These are phyloP conservation scores for Crotalus viridis DNA, from an alignment of 2,113 vertebrate species.

Conservation along the genomic window DNA sequence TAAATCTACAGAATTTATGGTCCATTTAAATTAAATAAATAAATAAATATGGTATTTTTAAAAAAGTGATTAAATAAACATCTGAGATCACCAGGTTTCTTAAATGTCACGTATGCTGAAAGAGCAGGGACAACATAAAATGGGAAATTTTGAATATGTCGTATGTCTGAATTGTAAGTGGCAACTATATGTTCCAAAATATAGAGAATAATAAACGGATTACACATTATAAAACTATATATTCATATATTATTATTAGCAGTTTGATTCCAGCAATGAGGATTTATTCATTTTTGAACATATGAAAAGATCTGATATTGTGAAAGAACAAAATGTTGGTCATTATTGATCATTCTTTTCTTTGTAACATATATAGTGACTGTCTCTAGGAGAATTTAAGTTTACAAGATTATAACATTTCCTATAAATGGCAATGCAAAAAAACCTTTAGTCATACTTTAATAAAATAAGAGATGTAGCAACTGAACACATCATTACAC, in stretches of 20 bases:
- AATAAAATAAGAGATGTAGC: slow-evolving; percentile 71
- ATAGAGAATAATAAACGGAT: slow-evolving; percentile 35
- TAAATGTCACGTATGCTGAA: slow-evolving; percentile 53
- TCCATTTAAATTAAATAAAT: background rate
- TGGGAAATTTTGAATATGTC: background rate
- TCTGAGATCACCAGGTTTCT: slow-evolving; percentile 43
- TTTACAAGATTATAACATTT: slow-evolving; percentile 78
- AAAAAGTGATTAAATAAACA: slow-evolving; percentile 39
- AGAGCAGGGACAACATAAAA: slow-evolving; percentile 41
- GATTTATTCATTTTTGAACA: slow-evolving; percentile 33
- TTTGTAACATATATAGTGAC: slow-evolving; percentile 42
- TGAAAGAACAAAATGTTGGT: slow-evolving; percentile 42
- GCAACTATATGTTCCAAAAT: slow-evolving; percentile 42
- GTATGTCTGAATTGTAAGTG: slow-evolving; percentile 4
- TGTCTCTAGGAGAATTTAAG: slow-evolving; percentile 54
- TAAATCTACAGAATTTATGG: slow-evolving; percentile 68
- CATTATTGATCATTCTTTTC: slow-evolving; percentile 47
- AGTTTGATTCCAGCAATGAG: slow-evolving; percentile 47
- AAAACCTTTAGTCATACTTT: slow-evolving; percentile 71
- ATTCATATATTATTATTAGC: slow-evolving; percentile 33
- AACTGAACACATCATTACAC: slow-evolving; percentile 72
- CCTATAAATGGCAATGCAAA: slow-evolving; percentile 69
- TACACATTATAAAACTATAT: slow-evolving; percentile 33
- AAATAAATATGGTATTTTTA: slow-evolving; percentile 43
- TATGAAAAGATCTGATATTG: slow-evolving; percentile 14